Evolutionary conservation across 2,113 vertebrate species (phyloP).

Genomic region (Gambusia holbrooki): DNA sequence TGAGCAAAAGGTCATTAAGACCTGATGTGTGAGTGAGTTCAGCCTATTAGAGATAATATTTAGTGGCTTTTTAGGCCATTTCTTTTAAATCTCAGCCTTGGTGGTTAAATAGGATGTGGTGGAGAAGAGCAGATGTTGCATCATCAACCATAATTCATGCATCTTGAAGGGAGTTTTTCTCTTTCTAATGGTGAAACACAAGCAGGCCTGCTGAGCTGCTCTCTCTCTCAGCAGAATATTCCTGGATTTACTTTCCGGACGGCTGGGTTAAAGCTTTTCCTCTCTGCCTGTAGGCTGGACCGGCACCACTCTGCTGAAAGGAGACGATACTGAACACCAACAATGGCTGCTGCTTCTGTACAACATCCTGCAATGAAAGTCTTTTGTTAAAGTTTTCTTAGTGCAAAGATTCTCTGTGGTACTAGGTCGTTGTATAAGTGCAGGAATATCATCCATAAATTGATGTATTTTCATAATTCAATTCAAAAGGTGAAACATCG

Average conservation of each 20-base stretch:
- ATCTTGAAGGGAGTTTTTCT: not conserved
- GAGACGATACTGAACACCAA: constrained; percentile 30
- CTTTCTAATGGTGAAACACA: constrained; percentile 7
- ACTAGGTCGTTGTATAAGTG: too few relatives aligned
- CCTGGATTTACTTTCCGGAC: constrained; percentile 67
- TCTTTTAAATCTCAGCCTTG: too few relatives aligned
- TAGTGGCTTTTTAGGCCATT: too few relatives aligned
- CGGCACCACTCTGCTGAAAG: constrained; percentile 18
- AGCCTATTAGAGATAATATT: too few relatives aligned
- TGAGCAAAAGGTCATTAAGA: too few relatives aligned
- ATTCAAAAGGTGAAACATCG: too few relatives aligned
- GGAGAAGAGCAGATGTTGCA: not conserved
- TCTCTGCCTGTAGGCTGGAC: constrained; percentile 51
- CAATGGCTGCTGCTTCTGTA: constrained; percentile 1
- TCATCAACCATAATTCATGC: not conserved
- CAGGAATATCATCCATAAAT: too few relatives aligned
- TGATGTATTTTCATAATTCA: too few relatives aligned
- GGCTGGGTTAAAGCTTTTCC: constrained; percentile 52
- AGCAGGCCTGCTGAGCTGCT: constrained; percentile 43
- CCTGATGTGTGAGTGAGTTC: too few relatives aligned
- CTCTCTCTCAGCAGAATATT: constrained; percentile 47
- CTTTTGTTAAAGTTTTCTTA: not conserved
- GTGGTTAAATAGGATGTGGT: too few relatives aligned
- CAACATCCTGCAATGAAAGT: not conserved
- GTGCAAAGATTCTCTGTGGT: too few relatives aligned